Conservation (phyloP, 2,797 vertebrate species). For the Rhinatrema bivittatum region DNA sequence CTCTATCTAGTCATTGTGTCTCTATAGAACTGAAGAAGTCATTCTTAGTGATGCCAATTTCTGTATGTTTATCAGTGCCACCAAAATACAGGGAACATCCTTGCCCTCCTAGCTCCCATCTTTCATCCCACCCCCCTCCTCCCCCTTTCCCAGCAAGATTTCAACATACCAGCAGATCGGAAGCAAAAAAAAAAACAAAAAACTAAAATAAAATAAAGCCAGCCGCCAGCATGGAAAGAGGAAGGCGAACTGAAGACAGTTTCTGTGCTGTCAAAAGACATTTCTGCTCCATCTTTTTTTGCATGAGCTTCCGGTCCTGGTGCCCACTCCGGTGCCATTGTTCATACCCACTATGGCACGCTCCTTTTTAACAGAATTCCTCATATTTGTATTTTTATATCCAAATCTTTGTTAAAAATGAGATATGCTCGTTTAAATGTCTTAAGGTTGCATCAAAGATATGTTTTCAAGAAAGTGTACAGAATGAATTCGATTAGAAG, state of each 20-base stretch:
- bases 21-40: too few species aligned
- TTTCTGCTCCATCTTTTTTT: constrained; percentile 81
- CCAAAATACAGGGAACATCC: too few species aligned
- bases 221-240: constrained; percentile 11
- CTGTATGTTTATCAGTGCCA: too few species aligned
- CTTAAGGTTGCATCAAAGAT: constrained; percentile 73
- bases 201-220: too few species aligned
- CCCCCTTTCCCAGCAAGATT: constrained; percentile 24
- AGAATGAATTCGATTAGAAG: constrained; percentile 60
- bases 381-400: constrained; percentile 99
- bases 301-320: constrained; percentile 87
- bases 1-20: constrained; percentile 1
- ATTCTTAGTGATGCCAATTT: too few species aligned
- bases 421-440: constrained; percentile 80
- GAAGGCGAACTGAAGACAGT: constrained; percentile 32
- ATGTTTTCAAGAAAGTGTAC: too few species aligned
- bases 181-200: too few species aligned
- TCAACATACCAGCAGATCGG: constrained; percentile 44
- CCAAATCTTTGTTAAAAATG: constrained; percentile 97
- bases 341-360: constrained; percentile 72
- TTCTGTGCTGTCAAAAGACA: constrained; percentile 62
- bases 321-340: constrained; percentile 71
- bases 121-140: constrained; percentile 41
- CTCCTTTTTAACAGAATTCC: constrained; percentile 81
- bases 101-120: constrained; percentile 33